phyloP scores from a whole-genome alignment of 1,140 invertebrate species.

The Aricia agestis region DNA sequence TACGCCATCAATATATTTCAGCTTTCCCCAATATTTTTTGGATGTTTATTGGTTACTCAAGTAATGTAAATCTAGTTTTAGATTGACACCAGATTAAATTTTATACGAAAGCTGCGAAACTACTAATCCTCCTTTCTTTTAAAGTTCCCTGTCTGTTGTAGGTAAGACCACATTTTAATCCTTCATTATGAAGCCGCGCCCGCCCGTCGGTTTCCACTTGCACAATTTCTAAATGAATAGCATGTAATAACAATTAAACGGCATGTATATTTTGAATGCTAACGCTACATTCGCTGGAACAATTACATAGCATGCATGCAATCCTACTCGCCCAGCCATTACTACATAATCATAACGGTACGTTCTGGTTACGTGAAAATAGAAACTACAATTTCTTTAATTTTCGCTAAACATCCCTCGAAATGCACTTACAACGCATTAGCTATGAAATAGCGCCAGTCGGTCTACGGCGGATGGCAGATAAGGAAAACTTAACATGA shows the following conservation, averaged over 20 bases:
- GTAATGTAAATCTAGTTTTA: not conserved
- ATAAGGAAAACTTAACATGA: slow-evolving; percentile 3
- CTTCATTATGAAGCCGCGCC: not conserved
- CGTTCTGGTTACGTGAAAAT: slow-evolving; percentile 25
- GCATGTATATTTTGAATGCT: slow-evolving; percentile 9
- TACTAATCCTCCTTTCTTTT: no score
- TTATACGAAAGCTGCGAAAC: not conserved
- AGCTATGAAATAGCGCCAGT: not conserved
- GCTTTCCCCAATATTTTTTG: not conserved
- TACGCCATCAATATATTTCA: slow-evolving; percentile 43
- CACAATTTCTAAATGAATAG: slow-evolving; percentile 22
- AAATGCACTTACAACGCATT: slow-evolving; percentile 7
- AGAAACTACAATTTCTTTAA: slow-evolving; percentile 22
- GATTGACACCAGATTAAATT: not conserved
- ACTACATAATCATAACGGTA: slow-evolving; percentile 22
- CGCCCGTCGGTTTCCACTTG: not conserved
- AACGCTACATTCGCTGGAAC: slow-evolving; percentile 26
- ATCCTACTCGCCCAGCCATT: slow-evolving; percentile 20
- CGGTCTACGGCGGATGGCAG: not conserved
- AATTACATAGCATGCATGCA: slow-evolving; percentile 16
- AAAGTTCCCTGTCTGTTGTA: no score
- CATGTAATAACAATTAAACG: slow-evolving; percentile 34
- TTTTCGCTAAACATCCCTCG: slow-evolving; percentile 23
- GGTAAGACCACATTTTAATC: not conserved
- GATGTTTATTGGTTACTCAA: not conserved